phyloP scores from a whole-genome alignment of 1,140 invertebrate genomes.

The Lasaia peninsularis region DNA sequence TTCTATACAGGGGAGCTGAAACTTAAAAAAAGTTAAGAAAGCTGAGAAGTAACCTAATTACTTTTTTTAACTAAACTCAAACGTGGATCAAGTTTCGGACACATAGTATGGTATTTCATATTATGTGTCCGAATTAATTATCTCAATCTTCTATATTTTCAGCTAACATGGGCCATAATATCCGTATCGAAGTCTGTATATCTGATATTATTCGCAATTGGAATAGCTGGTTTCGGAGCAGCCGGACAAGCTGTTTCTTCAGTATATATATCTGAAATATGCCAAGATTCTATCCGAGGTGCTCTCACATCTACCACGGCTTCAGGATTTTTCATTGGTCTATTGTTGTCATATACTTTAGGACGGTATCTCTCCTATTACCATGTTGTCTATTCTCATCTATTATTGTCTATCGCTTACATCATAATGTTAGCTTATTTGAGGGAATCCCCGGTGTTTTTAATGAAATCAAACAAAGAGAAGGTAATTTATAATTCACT shows the following conservation, averaged over 20 bases:
- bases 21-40: too few relatives aligned
- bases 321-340: slow-evolving; percentile 43
- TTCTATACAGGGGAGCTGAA: too few relatives aligned
- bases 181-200: slow-evolving; percentile 39
- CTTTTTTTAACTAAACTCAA: too few relatives aligned
- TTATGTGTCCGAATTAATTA: too few relatives aligned
- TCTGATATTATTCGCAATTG: slow-evolving; percentile 37
- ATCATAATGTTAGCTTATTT: slow-evolving; percentile 42
- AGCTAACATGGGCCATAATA: slow-evolving; percentile 54
- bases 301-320: slow-evolving; percentile 47
- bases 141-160: too few relatives aligned
- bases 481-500: too few relatives aligned
- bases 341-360: slow-evolving; percentile 48
- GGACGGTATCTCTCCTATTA: slow-evolving; percentile 50
- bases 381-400: slow-evolving; percentile 43
- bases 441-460: slow-evolving; percentile 55
- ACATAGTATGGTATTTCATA: too few relatives aligned
- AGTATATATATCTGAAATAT: slow-evolving; percentile 59
- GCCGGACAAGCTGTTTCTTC: slow-evolving; percentile 47
- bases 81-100: too few relatives aligned
- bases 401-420: slow-evolving; percentile 46
- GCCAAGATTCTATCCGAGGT: slow-evolving; percentile 55
- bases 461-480: slow-evolving; percentile 47
- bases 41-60: too few relatives aligned
- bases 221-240: slow-evolving; percentile 42